These are phyloP conservation scores for Gonocerus acuteangulatus DNA, from an alignment of 2,888 invertebrate genomes.

Conservation along the genomic window DNA sequence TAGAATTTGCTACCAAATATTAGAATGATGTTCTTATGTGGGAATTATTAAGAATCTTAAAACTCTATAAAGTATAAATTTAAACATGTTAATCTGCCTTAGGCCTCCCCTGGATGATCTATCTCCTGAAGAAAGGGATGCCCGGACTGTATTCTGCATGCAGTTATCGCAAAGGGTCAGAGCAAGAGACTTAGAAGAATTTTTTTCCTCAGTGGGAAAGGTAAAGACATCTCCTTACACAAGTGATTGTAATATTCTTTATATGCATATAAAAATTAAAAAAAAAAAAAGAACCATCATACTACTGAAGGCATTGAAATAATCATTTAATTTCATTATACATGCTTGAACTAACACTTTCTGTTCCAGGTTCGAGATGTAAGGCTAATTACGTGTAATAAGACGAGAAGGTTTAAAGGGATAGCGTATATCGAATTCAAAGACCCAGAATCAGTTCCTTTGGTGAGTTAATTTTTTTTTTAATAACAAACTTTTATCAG, in stretches of 20 bases:
- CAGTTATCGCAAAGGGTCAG: constrained; percentile 90
- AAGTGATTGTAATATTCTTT: too few relatives aligned
- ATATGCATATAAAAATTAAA: too few relatives aligned
- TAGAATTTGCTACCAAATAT: too few relatives aligned
- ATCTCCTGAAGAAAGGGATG: constrained; percentile 94
- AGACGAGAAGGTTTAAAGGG: constrained; percentile 96
- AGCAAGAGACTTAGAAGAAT: constrained; percentile 92
- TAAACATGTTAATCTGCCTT: neutral
- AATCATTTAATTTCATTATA: too few relatives aligned
- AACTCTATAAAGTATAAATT: too few relatives aligned
- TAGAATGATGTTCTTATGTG: too few relatives aligned
- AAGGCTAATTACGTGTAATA: constrained; percentile 95
- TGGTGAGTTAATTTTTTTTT: constrained; percentile 53
- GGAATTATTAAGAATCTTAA: too few relatives aligned
- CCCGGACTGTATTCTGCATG: constrained; percentile 98
- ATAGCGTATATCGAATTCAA: constrained; percentile 99
- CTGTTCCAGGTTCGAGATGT: constrained; percentile 73
- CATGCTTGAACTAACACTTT: too few relatives aligned
- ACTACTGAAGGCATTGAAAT: too few relatives aligned
- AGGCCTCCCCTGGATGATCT: constrained; percentile 53
- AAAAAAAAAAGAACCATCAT: too few relatives aligned
- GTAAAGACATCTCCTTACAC: too few relatives aligned
- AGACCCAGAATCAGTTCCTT: constrained; percentile 92
- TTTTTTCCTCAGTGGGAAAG: constrained; percentile 97
- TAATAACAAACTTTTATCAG: neutral